phyloP scores from a whole-genome alignment of 92 coral and sea anemone species.

The Paramuricea clavata region DNA sequence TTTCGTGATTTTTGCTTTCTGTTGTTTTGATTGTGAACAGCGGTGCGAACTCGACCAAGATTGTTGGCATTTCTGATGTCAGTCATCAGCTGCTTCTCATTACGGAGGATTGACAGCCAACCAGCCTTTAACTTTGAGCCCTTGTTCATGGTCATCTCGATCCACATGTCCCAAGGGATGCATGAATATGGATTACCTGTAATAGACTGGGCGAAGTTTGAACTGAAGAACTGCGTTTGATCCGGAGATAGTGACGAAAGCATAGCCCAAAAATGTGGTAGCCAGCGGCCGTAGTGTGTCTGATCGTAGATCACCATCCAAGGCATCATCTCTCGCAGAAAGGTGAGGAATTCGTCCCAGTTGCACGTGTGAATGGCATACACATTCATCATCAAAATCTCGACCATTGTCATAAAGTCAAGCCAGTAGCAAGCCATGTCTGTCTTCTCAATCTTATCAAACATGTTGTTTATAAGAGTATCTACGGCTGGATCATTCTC shows the following conservation, averaged over 20 bases:
- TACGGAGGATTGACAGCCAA: constrained; percentile 29
- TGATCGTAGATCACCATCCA: constrained; percentile 47
- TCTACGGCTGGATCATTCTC: constrained; percentile 23
- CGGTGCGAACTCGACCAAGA: constrained; percentile 22
- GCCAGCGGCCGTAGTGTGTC: constrained; percentile 20
- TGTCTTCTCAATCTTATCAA: constrained; percentile 19
- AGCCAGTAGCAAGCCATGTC: constrained; percentile 37
- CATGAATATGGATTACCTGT: constrained; percentile 35
- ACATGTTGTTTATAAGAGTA: not conserved
- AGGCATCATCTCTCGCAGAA: constrained; percentile 22
- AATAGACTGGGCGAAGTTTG: constrained; percentile 33
- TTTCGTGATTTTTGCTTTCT: constrained; percentile 3
- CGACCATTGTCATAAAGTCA: constrained; percentile 31
- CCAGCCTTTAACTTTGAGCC: constrained; percentile 33
- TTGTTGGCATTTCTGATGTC: constrained; percentile 23
- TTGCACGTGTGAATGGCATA: constrained; percentile 24
- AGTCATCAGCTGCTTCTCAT: constrained; percentile 24
- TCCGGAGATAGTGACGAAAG: constrained; percentile 7
- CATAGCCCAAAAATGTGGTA: constrained; percentile 34
- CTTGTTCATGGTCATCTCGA: constrained; percentile 43
- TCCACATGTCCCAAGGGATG: constrained; percentile 26
- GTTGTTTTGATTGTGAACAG: constrained; percentile 28
- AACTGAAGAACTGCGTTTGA: not conserved
- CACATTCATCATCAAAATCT: constrained; percentile 20
- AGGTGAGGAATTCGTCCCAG: constrained; percentile 23